These are phyloP conservation scores for Haemorhous mexicanus DNA, from an alignment of 2,113 vertebrate species.

Conservation along the genomic window DNA sequence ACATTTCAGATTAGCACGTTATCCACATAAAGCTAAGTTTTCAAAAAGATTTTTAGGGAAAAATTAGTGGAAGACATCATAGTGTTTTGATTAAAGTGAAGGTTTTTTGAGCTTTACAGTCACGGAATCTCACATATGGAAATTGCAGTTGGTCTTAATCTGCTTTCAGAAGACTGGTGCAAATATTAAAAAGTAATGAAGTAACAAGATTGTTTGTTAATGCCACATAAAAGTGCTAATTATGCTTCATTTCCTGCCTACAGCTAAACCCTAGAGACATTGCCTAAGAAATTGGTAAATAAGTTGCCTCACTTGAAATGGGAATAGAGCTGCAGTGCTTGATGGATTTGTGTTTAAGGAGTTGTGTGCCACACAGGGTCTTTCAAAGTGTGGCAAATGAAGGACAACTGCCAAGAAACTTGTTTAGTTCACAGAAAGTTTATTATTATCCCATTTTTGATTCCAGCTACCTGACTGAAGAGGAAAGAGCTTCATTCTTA, in stretches of 20 bases:
- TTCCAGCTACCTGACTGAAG: neutral
- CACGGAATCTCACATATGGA: conserved; percentile 63
- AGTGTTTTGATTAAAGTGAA: conserved; percentile 66
- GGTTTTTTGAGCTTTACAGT: conserved; percentile 66
- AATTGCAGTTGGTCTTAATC: conserved; percentile 72
- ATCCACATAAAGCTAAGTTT: conserved; percentile 35
- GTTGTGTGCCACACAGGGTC: neutral
- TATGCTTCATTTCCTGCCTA: conserved; percentile 71
- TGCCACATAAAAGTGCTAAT: conserved; percentile 75
- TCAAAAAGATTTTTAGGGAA: neutral
- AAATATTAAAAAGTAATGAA: conserved; percentile 81
- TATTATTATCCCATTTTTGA: neutral
- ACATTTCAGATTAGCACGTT: conserved; percentile 4
- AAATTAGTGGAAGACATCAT: conserved; percentile 36
- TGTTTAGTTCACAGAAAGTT: neutral
- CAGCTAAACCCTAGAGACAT: conserved; percentile 63
- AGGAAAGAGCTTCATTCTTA: neutral
- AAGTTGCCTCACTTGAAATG: conserved; percentile 58
- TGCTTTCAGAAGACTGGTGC: conserved; percentile 65
- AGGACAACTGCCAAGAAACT: neutral
- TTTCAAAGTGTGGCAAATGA: neutral
- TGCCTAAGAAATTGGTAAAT: conserved; percentile 68
- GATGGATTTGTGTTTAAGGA: conserved; percentile 42
- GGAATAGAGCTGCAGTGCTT: conserved; percentile 34
- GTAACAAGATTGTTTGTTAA: conserved; percentile 79